Evolutionary conservation across 1,140 invertebrate species (phyloP).

Genomic region (Drosophila novamexicana): DNA sequence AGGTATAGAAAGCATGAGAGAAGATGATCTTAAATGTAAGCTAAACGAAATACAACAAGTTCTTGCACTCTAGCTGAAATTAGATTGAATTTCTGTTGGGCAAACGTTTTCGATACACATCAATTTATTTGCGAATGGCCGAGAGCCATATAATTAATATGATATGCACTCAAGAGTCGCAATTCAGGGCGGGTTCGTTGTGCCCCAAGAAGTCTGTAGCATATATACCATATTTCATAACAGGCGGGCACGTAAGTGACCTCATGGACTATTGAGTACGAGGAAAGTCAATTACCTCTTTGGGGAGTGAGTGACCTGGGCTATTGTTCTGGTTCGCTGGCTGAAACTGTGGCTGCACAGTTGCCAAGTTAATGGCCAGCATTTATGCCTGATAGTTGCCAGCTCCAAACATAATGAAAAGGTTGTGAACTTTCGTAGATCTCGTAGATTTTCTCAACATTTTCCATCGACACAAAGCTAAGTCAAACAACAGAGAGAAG

Average conservation of each 20-base stretch:
- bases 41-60: too few species aligned
- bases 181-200: not conserved
- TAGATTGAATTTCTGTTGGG: not conserved
- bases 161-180: not conserved
- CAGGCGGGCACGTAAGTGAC: conserved; percentile 61
- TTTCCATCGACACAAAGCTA: too few species aligned
- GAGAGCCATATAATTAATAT: conserved; percentile 1
- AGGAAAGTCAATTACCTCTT: conserved; percentile 40
- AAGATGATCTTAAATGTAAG: too few species aligned
- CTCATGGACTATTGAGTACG: conserved; percentile 53
- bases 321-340: conserved; percentile 68
- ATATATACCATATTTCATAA: conserved; percentile 25
- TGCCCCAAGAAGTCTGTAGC: not conserved
- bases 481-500: too few species aligned
- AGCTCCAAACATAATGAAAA: conserved; percentile 57
- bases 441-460: not conserved
- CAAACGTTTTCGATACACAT: conserved; percentile 27
- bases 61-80: too few species aligned
- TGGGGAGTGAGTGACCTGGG: conserved; percentile 30
- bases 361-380: conserved; percentile 69
- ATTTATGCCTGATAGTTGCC: conserved; percentile 68
- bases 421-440: conserved; percentile 63
- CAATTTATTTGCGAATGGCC: conserved; percentile 53
- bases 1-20: too few species aligned
- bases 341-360: conserved; percentile 43